Base-by-base conservation (phyloP, 2,888 invertebrate species). In the Cantharis nigra region DNA sequence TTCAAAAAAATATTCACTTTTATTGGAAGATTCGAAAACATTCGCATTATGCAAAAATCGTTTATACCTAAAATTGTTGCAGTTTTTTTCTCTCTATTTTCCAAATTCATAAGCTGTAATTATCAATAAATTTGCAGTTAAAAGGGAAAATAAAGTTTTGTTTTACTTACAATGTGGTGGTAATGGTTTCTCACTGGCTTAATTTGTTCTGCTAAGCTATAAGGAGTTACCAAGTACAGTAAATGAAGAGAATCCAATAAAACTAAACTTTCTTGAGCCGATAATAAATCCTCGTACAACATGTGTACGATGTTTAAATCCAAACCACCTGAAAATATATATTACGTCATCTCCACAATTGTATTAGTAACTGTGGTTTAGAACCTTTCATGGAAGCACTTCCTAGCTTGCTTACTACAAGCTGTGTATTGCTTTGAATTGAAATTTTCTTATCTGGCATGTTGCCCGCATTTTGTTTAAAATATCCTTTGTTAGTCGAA, bases 181-280 rank as follows among this genome's bases (percentile, higher is more conserved):
- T 92, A 94, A 70, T 90, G 86, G 67, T 87, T 84, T 78, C 89
- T 90, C 49, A 89, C 86, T 0, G 91, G 92, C 70, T 87, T 89
- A 18, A 93, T 86, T 72, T 91, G 90, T 71, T 91, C 91, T 1
- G 90, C 87, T 77, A 92, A 87, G 84, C 95, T 93, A 86, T 96
- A 93, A 13, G 96, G 95, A 18, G 97, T 95, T 74, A 98, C 94
- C 33, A 98, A 89, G 89, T 95, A 98, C 71, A 98, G 89, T 18
- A 99, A 90, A 88, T 99, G 98, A 62, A 97, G 91, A 84, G 94
- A 92, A 81, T 95, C 95, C 83, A 93, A 88, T 69, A 98, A 90
- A 13, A 97, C 95, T 75, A 98, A 89, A 70, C 94, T 92, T 70
- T 91, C 90, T 81, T 95, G 93, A 0, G 96, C 97, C 72, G 88